Conservation (phyloP, 2,113 vertebrate genomes). For the Semicossyphus pulcher region DNA sequence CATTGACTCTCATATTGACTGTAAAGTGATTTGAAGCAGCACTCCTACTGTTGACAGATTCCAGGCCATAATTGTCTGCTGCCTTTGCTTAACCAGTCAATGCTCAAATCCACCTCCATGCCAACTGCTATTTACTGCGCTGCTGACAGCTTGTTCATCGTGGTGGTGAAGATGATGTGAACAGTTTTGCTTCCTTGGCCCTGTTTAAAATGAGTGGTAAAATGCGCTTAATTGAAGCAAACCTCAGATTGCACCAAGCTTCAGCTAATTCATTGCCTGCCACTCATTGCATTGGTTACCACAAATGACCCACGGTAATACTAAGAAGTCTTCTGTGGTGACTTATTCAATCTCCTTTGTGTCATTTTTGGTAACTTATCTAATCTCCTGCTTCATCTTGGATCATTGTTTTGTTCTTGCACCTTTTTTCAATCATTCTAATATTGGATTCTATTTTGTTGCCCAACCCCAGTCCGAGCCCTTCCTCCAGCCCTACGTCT, state of each 20-base stretch:
- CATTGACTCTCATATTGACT: constrained; percentile 1
- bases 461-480: constrained; percentile 58
- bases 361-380: constrained; percentile 50
- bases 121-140: constrained; percentile 22
- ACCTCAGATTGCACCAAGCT: constrained; percentile 12
- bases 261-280: constrained; percentile 25
- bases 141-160: constrained; percentile 33
- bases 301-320: constrained; percentile 38
- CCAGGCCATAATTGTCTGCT: constrained; percentile 23
- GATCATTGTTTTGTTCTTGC: neutral
- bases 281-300: constrained; percentile 41
- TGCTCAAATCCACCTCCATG: constrained; percentile 20
- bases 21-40: constrained; percentile 23
- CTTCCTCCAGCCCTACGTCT: constrained; percentile 58
- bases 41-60: constrained; percentile 26
- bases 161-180: constrained; percentile 16
- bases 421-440: neutral
- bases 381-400: constrained; percentile 17
- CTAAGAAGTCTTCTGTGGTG: neutral
- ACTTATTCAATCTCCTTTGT: neutral
- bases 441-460: neutral
- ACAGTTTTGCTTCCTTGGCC: constrained; percentile 20
- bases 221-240: neutral
- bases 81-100: constrained; percentile 15
- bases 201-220: neutral